Evolutionary conservation across 2,797 vertebrate species (phyloP).

Genomic region (Hydrophis major): DNA sequence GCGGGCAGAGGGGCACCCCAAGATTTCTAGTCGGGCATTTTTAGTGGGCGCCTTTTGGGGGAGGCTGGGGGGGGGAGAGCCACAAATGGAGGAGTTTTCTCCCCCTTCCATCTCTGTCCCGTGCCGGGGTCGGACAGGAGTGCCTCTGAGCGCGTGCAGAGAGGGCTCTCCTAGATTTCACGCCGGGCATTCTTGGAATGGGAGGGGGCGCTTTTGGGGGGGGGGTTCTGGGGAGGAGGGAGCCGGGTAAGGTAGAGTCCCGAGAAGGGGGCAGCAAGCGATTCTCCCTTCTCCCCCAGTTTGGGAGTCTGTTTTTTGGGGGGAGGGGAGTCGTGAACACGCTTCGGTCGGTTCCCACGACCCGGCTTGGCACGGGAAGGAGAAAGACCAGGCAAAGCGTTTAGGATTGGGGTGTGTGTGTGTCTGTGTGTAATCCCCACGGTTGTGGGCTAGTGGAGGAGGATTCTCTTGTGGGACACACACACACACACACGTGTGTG

Average conservation of each 20-base stretch:
- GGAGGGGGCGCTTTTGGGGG: neutral
- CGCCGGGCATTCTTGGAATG: too few species aligned
- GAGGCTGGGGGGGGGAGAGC: too few species aligned
- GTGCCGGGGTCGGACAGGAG: neutral
- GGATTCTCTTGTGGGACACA: neutral
- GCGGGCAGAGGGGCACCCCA: neutral
- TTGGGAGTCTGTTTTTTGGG: neutral
- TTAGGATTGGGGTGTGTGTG: neutral
- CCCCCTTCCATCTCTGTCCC: neutral
- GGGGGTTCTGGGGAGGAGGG: neutral
- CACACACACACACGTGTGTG: neutral
- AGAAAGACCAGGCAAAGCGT: neutral
- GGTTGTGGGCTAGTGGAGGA: neutral
- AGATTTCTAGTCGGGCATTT: neutral
- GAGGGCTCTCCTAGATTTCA: neutral
- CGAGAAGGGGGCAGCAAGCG: neutral
- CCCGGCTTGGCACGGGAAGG: neutral
- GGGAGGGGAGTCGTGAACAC: neutral
- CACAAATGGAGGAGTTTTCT: neutral
- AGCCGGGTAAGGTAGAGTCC: neutral
- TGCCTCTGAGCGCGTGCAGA: constrained; percentile 8
- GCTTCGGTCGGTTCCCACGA: neutral
- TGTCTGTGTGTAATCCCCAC: neutral
- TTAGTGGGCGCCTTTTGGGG: too few species aligned
- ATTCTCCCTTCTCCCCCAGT: neutral